Evolutionary conservation across 2,113 vertebrate genomes (phyloP).

Genomic region (Empidonax traillii): DNA sequence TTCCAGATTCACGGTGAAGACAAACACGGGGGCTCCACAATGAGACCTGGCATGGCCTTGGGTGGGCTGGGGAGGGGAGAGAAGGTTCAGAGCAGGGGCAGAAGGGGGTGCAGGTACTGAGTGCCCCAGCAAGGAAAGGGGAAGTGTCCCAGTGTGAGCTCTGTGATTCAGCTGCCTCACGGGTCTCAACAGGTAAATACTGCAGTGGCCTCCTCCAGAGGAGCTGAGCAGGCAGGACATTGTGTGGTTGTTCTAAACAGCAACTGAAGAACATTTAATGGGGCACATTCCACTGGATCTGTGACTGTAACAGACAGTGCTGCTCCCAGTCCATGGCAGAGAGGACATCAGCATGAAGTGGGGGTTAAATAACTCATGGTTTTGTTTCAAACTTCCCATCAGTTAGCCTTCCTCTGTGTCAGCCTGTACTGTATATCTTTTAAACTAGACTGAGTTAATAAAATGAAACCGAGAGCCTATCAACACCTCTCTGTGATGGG

Average conservation of each 20-base stretch:
- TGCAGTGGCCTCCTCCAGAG: not conserved
- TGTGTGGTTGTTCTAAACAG: not conserved
- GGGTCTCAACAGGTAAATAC: not conserved
- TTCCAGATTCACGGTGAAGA: accelerated
- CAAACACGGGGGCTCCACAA: accelerated
- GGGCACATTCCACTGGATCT: not conserved
- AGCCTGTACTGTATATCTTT: not conserved
- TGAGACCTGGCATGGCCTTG: not conserved
- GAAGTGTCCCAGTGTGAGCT: not conserved
- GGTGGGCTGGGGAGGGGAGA: not conserved
- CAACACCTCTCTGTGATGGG: not conserved
- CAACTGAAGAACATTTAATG: not conserved
- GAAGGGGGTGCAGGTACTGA: accelerated
- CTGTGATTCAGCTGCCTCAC: not conserved
- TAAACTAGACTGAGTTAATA: not conserved
- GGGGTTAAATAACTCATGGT: not conserved
- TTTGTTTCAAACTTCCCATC: not conserved
- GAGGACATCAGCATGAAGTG: accelerated
- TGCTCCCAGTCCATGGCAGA: accelerated
- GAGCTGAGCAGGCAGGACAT: accelerated
- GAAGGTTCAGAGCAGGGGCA: not conserved
- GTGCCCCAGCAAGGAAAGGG: not conserved
- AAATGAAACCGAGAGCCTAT: not conserved
- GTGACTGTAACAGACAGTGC: not conserved
- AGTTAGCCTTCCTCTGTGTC: not conserved